Evolutionary conservation across 1,140 invertebrate genomes (phyloP), one percentile per base, ranked within the genome.

Genomic region (Drosophila miranda): DNA sequence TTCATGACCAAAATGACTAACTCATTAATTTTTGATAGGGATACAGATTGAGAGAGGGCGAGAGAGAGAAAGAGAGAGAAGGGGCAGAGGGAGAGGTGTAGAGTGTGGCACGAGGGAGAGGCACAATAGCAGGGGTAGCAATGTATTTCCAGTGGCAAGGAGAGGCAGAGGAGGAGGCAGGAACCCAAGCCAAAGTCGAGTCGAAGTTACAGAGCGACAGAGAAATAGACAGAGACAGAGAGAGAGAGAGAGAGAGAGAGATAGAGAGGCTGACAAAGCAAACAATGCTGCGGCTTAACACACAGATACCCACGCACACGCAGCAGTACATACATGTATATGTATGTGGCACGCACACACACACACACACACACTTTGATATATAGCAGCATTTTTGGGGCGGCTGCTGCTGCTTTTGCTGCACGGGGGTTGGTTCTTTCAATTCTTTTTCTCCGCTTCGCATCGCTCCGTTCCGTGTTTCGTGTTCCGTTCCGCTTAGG

Each of bases 1-100:
- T 86, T 86, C 81, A 86, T 86, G 82, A 86, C 55, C 73, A 87
- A 86, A 86, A 86, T 86, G 81, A 86, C 81, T 86, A 86, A 86
- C 81, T 86, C 81, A 86, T 86, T 86, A 86, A 86, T 86, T 86
- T 86, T 86, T 86, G 77, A 87, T 87, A 86, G 68, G 64, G 72
- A 56, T 43, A 11, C 19, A 2, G 30, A 51, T 14, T 13, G 34
- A 13, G 53, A 19, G 44, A 44, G 50, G 52, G 14, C 42, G 54
- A 44, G 71, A 61, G 54, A 34, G 43, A 26, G 53, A 14, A 8
- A 7, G 50, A 38, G 28, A 21, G 23, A 14, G 34, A 53, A 11
- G 6, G 6, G 34, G 28, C 13, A 11, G 5, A 38, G 50, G 8
- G 50, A 54, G 52, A 42, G 23, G 3, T 26, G 4, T 26, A 13